These are phyloP conservation scores for Metalampra italica DNA, from an alignment of 2,888 invertebrate species.

Conservation along the genomic window DNA sequence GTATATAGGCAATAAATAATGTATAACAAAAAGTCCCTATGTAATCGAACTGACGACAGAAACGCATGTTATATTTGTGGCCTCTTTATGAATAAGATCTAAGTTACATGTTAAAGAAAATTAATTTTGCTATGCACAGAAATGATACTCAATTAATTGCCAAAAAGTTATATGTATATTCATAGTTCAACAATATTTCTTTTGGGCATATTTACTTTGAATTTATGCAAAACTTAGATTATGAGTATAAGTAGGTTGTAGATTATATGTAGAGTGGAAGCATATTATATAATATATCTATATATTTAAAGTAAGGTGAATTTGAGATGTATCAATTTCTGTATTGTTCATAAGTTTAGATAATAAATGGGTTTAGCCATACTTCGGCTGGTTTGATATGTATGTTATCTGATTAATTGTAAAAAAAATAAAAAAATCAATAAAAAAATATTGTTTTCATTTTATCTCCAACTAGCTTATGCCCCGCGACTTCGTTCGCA, in stretches of 20 bases:
- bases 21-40: constrained; percentile 77
- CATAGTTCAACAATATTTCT: constrained; percentile 79
- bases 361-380: constrained; percentile 79
- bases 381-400: constrained; percentile 79
- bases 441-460: constrained; percentile 53
- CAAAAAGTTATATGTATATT: constrained; percentile 79
- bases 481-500: no score
- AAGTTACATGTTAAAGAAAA: constrained; percentile 78
- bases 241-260: constrained; percentile 77
- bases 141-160: constrained; percentile 81
- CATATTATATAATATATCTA: constrained; percentile 74
- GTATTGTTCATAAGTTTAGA: constrained; percentile 79
- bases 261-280: constrained; percentile 77
- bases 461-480: constrained; percentile 31
- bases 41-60: constrained; percentile 78
- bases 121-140: constrained; percentile 79
- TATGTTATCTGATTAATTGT: constrained; percentile 79
- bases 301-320: constrained; percentile 75
- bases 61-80: constrained; percentile 79
- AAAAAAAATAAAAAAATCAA: constrained; percentile 70
- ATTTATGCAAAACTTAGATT: constrained; percentile 78
- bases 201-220: constrained; percentile 79
- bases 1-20: constrained; percentile 73
- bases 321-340: constrained; percentile 79
- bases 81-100: constrained; percentile 78